Evolutionary conservation across 1,140 invertebrate genomes (phyloP).

Genomic region (Cydia pomonella): DNA sequence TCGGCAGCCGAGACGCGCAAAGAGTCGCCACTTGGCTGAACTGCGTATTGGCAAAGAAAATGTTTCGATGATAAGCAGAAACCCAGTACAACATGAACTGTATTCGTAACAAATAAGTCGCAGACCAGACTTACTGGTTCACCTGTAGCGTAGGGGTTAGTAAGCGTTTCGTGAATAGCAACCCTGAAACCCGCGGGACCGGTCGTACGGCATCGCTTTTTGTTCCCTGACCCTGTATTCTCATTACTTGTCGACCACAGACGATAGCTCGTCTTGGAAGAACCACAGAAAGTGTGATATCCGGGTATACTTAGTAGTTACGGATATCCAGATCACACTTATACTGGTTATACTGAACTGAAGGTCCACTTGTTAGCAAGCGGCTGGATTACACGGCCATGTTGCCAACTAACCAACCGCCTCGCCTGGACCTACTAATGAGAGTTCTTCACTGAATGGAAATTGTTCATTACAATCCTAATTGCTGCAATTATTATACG

Average conservation of each 20-base stretch:
- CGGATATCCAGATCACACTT: background rate
- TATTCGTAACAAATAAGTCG: background rate
- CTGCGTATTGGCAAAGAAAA: background rate
- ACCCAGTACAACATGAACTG: background rate
- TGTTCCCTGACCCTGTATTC: conserved; percentile 41
- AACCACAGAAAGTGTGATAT: background rate
- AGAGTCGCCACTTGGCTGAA: conserved; percentile 11
- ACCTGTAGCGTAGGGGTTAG: background rate
- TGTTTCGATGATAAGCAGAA: background rate
- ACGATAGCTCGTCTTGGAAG: background rate
- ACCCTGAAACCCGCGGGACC: conserved; percentile 60
- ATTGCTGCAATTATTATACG: conserved; percentile 32
- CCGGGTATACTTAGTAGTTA: background rate
- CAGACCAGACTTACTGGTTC: background rate
- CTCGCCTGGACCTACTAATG: conserved; percentile 40
- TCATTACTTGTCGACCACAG: background rate
- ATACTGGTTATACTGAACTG: background rate
- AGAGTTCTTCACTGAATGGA: conserved; percentile 42
- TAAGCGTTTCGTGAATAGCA: background rate
- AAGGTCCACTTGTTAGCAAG: background rate
- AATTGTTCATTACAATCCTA: conserved; percentile 43
- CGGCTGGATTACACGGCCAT: background rate
- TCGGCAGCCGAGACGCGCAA: background rate
- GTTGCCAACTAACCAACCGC: conserved; percentile 40
- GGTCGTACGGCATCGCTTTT: conserved; percentile 59